Evolutionary conservation across 2,113 vertebrate species (phyloP).

Genomic region (Hemicordylus capensis): DNA sequence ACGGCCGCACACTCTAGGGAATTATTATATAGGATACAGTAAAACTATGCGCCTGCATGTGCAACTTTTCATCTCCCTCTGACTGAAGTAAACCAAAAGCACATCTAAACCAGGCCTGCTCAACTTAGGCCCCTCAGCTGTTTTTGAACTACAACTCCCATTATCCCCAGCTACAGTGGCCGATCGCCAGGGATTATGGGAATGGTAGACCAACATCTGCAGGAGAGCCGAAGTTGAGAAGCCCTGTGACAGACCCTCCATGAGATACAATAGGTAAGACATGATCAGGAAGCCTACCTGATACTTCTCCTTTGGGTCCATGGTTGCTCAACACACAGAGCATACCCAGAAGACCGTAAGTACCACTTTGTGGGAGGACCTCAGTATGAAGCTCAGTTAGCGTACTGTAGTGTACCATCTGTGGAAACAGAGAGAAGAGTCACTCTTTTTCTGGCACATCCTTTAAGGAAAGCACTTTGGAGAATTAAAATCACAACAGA

Average conservation of each 20-base stretch:
- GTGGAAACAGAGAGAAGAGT: constrained; percentile 43
- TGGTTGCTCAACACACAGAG: constrained; percentile 73
- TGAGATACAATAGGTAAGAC: not conserved
- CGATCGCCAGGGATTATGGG: too few relatives aligned
- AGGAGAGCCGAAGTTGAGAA: too few relatives aligned
- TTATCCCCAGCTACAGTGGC: too few relatives aligned
- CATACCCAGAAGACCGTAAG: constrained; percentile 80
- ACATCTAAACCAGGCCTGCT: not conserved
- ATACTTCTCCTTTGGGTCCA: constrained; percentile 89
- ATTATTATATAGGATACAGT: too few relatives aligned
- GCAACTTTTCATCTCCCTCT: not conserved
- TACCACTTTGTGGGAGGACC: constrained; percentile 55
- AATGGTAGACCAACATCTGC: too few relatives aligned
- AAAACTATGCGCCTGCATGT: too few relatives aligned
- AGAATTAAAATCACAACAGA: constrained; percentile 25
- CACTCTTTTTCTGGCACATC: constrained; percentile 9
- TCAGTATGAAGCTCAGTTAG: constrained; percentile 48
- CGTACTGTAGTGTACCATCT: constrained; percentile 65
- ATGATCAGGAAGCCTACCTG: constrained; percentile 75
- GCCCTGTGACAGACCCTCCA: not conserved
- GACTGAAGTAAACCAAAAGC: constrained; percentile 13
- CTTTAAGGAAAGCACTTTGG: constrained; percentile 22
- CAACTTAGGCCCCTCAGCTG: too few relatives aligned
- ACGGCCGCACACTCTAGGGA: too few relatives aligned
- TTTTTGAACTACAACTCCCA: too few relatives aligned